These are phyloP conservation scores for Sebastes steindachneri DNA, from an alignment of 2,797 vertebrate species.

Conservation along the genomic window DNA sequence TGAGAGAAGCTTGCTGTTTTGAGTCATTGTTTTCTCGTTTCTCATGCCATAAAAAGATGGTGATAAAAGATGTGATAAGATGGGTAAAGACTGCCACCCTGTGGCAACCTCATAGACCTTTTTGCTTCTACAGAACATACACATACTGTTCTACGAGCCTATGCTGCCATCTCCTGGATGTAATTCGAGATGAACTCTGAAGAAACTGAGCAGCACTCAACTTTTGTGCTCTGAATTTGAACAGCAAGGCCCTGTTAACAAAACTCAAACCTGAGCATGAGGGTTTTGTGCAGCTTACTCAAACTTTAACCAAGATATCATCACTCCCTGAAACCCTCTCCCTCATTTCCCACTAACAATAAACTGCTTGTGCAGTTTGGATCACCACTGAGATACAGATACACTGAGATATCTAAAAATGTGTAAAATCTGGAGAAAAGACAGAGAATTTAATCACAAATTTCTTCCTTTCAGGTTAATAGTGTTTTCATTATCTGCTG, in stretches of 20 bases:
- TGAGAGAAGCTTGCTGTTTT: slow-evolving; percentile 16
- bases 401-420: not conserved
- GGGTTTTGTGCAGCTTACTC: not conserved
- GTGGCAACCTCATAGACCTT: slow-evolving; percentile 52
- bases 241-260: not conserved
- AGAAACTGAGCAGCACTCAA: not conserved
- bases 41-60: slow-evolving; percentile 27
- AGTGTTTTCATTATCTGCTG: not conserved
- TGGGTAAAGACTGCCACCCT: slow-evolving; percentile 80
- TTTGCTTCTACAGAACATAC: not conserved
- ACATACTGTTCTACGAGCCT: slow-evolving; percentile 41
- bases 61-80: slow-evolving; percentile 26
- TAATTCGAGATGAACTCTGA: not conserved
- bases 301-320: not conserved
- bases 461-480: not conserved
- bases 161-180: slow-evolving; percentile 81
- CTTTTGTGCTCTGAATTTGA: not conserved
- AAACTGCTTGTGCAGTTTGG: not conserved
- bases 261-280: not conserved
- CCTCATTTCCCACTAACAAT: not conserved
- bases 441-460: not conserved
- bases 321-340: not conserved
- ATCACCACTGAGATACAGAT: not conserved
- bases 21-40: slow-evolving; percentile 21
- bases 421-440: not conserved